Evolutionary conservation across 2,888 invertebrate genomes (phyloP).

Genomic region (Meganola albula): DNA sequence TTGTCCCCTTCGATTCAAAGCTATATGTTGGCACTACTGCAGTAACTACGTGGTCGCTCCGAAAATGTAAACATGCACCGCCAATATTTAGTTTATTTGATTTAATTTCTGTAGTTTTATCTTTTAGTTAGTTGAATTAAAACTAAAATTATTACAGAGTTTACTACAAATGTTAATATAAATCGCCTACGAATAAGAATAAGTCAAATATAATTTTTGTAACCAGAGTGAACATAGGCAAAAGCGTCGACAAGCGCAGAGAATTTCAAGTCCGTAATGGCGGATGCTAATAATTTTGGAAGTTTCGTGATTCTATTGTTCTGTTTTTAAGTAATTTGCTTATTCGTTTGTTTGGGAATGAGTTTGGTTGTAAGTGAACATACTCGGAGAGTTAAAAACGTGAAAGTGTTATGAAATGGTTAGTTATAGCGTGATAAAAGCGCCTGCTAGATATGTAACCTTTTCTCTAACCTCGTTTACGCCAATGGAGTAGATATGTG

Average conservation of each 20-base stretch:
- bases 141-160: conserved; percentile 3
- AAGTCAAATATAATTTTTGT: conserved; percentile 51
- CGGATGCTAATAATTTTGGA: conserved; percentile 77
- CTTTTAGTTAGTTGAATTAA: conserved; percentile 12
- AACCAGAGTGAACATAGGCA: conserved; percentile 73
- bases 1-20: conserved; percentile 33
- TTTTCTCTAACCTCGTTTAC: conserved; percentile 88
- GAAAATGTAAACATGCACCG: conserved; percentile 72
- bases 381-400: conserved; percentile 56
- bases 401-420: conserved; percentile 73
- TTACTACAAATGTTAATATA: conserved; percentile 10
- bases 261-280: conserved; percentile 75
- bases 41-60: conserved; percentile 73
- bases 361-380: conserved; percentile 56
- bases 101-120: conserved; percentile 34
- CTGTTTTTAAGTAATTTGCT: conserved; percentile 60
- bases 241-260: conserved; percentile 75
- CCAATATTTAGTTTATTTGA: conserved; percentile 51
- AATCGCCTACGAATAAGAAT: conserved; percentile 20
- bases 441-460: conserved; percentile 80
- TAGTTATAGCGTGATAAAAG: conserved; percentile 75
- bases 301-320: conserved; percentile 77
- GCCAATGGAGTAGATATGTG: conserved; percentile 86
- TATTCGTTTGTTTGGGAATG: conserved; percentile 55
- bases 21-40: conserved; percentile 55